Evolutionary conservation across 1,140 invertebrate species (phyloP).

Genomic region (Drosophila arizonae): DNA sequence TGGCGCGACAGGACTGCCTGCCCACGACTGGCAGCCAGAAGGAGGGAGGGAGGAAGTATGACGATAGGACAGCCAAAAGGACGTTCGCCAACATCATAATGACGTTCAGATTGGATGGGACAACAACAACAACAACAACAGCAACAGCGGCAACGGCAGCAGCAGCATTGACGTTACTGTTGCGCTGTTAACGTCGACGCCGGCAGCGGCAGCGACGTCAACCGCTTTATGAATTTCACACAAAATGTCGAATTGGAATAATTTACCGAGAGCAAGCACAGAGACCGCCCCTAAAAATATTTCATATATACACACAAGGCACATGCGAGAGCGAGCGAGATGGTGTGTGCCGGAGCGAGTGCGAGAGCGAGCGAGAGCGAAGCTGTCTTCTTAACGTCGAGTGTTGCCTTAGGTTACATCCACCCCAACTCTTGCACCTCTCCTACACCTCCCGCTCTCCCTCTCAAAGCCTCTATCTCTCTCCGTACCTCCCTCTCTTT

Average conservation of each 20-base stretch:
- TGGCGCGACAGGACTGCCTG: slow-evolving; percentile 19
- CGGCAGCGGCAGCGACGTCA: slow-evolving; percentile 24
- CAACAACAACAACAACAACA: slow-evolving; percentile 15
- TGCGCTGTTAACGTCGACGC: slow-evolving; percentile 16
- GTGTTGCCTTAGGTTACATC: slow-evolving; percentile 32
- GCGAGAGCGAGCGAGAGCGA: slow-evolving; percentile 14
- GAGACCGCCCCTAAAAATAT: slow-evolving; percentile 66
- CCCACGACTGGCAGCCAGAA: not conserved
- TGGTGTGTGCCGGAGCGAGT: slow-evolving; percentile 2
- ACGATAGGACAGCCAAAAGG: slow-evolving; percentile 55
- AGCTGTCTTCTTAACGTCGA: slow-evolving; percentile 2
- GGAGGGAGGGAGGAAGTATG: not conserved
- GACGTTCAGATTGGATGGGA: slow-evolving; percentile 66
- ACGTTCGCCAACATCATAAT: slow-evolving; percentile 65
- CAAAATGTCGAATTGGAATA: slow-evolving; percentile 82
- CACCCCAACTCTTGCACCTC: too few species aligned
- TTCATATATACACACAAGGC: slow-evolving; percentile 13
- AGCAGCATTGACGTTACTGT: slow-evolving; percentile 22
- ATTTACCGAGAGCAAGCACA: slow-evolving; percentile 24
- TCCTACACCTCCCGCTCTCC: too few species aligned
- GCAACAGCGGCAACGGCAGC: not conserved
- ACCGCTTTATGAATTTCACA: slow-evolving; percentile 74
- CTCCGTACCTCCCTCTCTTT: too few species aligned
- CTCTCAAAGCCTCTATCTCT: too few species aligned
- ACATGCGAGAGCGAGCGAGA: not conserved